These are phyloP conservation scores for Lepidostoma basale DNA, from an alignment of 1,140 invertebrate species.

Conservation along the genomic window DNA sequence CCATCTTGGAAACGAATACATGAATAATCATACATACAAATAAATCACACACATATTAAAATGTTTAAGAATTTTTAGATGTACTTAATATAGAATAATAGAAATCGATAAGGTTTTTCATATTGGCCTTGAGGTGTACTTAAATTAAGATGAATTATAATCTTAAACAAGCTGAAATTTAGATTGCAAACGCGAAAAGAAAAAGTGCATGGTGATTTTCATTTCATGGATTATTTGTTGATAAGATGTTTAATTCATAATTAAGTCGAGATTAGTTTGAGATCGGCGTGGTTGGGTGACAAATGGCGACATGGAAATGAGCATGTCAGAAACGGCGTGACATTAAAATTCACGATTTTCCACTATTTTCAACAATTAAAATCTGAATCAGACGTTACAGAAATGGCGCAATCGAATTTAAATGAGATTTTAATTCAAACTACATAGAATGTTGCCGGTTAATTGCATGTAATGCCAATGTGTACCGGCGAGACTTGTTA, in stretches of 20 bases:
- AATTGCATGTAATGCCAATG: slow-evolving; percentile 38
- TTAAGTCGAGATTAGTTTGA: no score
- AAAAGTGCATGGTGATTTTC: no score
- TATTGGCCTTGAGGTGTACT: not conserved
- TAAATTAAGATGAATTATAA: not conserved
- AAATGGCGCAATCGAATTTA: no score
- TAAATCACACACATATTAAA: not conserved
- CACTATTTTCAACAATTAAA: no score
- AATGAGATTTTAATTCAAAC: no score
- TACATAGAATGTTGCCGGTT: slow-evolving; percentile 20
- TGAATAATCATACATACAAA: not conserved
- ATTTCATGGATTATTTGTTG: no score
- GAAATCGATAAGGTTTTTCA: not conserved
- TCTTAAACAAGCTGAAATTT: no score
- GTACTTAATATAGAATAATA: no score
- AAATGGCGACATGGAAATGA: slow-evolving; percentile 18
- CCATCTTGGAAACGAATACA: not conserved
- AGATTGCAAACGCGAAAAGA: no score
- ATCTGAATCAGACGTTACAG: no score
- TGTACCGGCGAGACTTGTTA: slow-evolving; percentile 9
- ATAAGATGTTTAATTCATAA: no score
- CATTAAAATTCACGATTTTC: not conserved
- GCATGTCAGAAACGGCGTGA: not conserved
- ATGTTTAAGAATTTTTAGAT: no score
- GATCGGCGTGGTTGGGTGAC: not conserved